Evolutionary conservation across 2,888 invertebrate species (phyloP).

Genomic region (Zhengitettix transpicula): DNA sequence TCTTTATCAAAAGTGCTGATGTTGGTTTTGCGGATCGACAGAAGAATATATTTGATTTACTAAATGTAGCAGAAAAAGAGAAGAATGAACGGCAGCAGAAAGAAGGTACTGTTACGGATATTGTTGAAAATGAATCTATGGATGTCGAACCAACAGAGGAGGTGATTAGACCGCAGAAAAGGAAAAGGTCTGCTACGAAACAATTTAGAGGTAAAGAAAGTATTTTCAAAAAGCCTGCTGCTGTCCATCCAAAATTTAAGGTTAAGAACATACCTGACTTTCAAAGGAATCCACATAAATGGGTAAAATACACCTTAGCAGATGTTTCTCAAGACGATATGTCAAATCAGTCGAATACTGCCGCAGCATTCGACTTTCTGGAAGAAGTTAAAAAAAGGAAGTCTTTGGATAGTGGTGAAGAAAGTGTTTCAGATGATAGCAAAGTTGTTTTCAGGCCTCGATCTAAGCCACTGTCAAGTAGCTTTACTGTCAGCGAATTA

Average conservation of each 20-base stretch:
- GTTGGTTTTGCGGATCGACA: constrained; percentile 37
- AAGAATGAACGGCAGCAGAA: constrained; percentile 20
- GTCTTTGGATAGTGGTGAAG: constrained; percentile 6
- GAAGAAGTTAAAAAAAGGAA: constrained; percentile 44
- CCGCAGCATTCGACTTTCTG: constrained; percentile 62
- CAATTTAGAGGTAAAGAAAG: constrained; percentile 55
- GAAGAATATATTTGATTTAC: constrained; percentile 48
- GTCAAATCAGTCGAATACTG: constrained; percentile 59
- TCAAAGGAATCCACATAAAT: constrained; percentile 61
- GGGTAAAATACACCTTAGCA: constrained; percentile 62
- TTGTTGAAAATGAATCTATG: not conserved
- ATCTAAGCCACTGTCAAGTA: constrained; percentile 1
- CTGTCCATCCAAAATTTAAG: constrained; percentile 27
- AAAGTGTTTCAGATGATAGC: constrained; percentile 11
- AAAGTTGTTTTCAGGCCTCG: constrained; percentile 12
- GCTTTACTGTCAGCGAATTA: not conserved
- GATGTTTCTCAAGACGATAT: constrained; percentile 61
- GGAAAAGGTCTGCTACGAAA: constrained; percentile 30
- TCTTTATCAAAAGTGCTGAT: constrained; percentile 16
- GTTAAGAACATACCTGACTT: constrained; percentile 29
- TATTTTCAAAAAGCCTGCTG: constrained; percentile 59
- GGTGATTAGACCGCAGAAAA: constrained; percentile 15
- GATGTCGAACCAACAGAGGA: not conserved
- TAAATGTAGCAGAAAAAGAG: constrained; percentile 46
- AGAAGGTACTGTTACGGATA: not conserved